These are phyloP conservation scores for Microctonus hyperodae DNA, from an alignment of 2,888 invertebrate genomes.

Conservation along the genomic window DNA sequence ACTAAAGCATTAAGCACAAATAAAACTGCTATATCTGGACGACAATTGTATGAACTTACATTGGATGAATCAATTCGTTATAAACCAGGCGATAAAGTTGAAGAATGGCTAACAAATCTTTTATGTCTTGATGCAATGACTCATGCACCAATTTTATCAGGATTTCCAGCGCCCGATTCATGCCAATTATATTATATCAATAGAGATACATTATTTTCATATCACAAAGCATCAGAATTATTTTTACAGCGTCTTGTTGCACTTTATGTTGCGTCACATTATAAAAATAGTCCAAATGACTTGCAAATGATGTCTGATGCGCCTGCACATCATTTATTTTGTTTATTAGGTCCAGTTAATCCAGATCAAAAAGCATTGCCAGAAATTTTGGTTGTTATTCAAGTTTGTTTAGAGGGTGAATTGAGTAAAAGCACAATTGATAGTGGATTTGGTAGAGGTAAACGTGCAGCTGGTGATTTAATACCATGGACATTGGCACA, in stretches of 20 bases:
- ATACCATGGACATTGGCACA: constrained; percentile 99
- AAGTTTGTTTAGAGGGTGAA: constrained; percentile 80
- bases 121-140: constrained; percentile 89
- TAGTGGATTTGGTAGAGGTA: constrained; percentile 84
- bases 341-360: constrained; percentile 86
- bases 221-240: constrained; percentile 90
- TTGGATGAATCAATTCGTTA: constrained; percentile 94
- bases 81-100: constrained; percentile 83
- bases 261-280: constrained; percentile 97
- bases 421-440: constrained; percentile 74
- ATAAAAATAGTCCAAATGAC: constrained; percentile 95
- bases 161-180: constrained; percentile 86
- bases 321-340: constrained; percentile 97
- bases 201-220: constrained; percentile 95
- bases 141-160: constrained; percentile 72
- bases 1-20: constrained; percentile 60
- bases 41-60: constrained; percentile 68
- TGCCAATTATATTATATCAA: constrained; percentile 91
- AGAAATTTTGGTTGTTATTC: constrained; percentile 92
- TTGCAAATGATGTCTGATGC: constrained; percentile 98
- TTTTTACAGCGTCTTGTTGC: constrained; percentile 93
- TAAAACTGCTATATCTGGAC: constrained; percentile 58
- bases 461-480: constrained; percentile 93
- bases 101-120: constrained; percentile 89
- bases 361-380: constrained; percentile 78